These are phyloP conservation scores for Lagopus muta DNA, from an alignment of 2,113 vertebrate genomes.

Conservation along the genomic window DNA sequence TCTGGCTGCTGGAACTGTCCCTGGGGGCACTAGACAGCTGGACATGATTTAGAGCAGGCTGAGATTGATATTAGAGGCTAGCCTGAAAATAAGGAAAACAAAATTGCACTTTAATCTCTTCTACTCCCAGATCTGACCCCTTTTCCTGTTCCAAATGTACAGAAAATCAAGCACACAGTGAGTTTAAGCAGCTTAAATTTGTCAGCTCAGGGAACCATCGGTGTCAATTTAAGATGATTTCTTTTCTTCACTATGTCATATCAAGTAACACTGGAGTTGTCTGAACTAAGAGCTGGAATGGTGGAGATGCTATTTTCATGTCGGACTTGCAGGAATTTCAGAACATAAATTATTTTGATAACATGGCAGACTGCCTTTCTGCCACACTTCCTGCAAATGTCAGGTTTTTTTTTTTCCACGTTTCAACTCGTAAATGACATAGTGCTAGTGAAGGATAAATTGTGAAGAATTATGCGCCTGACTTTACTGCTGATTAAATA, in stretches of 20 bases:
- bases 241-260: not conserved
- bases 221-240: conserved; percentile 42
- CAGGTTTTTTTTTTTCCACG: not conserved
- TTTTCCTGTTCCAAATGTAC: conserved; percentile 50
- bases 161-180: not conserved
- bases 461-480: conserved; percentile 49
- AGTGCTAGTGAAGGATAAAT: conserved; percentile 65
- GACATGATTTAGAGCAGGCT: conserved; percentile 61
- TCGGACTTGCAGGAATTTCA: conserved; percentile 67
- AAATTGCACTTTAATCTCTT: conserved; percentile 61
- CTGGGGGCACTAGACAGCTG: conserved; percentile 49
- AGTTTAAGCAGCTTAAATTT: conserved; percentile 18
- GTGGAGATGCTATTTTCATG: conserved; percentile 60
- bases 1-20: conserved; percentile 56
- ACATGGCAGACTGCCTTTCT: conserved; percentile 66
- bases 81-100: conserved; percentile 36
- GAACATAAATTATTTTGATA: conserved; percentile 78
- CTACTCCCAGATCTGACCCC: conserved; percentile 50
- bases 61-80: conserved; percentile 44
- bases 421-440: conserved; percentile 68
- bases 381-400: conserved; percentile 65
- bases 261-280: conserved; percentile 29
- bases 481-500: conserved; percentile 68
- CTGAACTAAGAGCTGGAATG: conserved; percentile 61
- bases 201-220: not conserved